Conservation (phyloP, 2,888 invertebrate species). For the Aporophyla lueneburgensis region DNA sequence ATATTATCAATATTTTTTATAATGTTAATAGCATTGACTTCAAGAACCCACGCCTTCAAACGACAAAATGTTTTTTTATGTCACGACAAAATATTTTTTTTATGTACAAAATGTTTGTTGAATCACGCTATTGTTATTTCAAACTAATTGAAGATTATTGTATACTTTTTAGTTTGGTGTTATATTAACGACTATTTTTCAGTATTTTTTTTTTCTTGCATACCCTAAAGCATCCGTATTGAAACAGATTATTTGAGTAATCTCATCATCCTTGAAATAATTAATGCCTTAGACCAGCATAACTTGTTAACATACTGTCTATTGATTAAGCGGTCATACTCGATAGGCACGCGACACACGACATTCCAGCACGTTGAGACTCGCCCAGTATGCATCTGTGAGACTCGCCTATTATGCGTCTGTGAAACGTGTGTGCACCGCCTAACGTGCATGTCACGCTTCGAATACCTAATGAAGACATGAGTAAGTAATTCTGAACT, state of each 20-base stretch:
- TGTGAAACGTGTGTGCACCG: conserved; percentile 16
- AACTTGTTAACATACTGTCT: background rate
- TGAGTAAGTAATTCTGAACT: conserved; percentile 20
- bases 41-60: no score
- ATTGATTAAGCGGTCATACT: conserved; percentile 60
- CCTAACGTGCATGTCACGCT: conserved; percentile 36
- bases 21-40: no score
- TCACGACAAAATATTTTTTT: no score
- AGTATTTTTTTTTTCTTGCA: no score
- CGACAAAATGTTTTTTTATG: no score
- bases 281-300: background rate
- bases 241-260: background rate
- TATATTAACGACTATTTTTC: no score
- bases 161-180: no score
- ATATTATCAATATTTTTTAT: no score
- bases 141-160: no score
- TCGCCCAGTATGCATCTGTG: conserved; percentile 38
- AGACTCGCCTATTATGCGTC: conserved; percentile 37
- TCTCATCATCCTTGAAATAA: background rate
- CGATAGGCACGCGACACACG: conserved; percentile 40
- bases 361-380: conserved; percentile 52
- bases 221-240: background rate
- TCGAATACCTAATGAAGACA: conserved; percentile 38
- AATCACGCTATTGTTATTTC: no score
- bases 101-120: no score